phyloP scores from a whole-genome alignment of 2,888 invertebrate genomes.

The Incurvaria masculella region DNA sequence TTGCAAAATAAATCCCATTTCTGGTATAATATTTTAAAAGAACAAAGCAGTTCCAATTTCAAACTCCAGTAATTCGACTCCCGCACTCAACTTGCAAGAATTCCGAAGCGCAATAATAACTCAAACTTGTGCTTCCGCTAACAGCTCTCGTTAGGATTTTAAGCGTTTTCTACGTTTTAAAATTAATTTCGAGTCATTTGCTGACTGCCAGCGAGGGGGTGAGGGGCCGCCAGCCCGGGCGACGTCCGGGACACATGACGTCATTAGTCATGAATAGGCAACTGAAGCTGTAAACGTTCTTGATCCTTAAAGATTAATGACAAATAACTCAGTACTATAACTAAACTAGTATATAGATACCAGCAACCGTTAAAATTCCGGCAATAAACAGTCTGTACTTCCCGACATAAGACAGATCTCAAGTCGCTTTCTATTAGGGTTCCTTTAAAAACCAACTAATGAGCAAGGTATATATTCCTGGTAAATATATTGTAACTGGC shows the following conservation, averaged over 20 bases:
- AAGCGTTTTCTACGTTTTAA: slow-evolving; percentile 23
- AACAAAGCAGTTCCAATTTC: neutral
- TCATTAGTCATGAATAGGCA: slow-evolving; percentile 39
- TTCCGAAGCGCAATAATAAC: neutral
- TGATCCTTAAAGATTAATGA: neutral
- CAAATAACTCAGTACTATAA: neutral
- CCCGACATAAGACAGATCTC: neutral
- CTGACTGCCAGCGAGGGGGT: slow-evolving; percentile 23
- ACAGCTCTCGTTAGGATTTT: neutral
- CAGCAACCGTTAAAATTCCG: slow-evolving; percentile 11
- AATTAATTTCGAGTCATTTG: slow-evolving; percentile 54
- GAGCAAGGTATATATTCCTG: slow-evolving; percentile 28
- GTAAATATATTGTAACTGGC: slow-evolving; percentile 4
- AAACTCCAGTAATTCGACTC: neutral
- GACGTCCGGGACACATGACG: slow-evolving; percentile 53
- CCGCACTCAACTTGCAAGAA: neutral
- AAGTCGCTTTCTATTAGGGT: neutral
- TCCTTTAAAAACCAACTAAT: too few relatives aligned
- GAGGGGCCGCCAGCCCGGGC: slow-evolving; percentile 33
- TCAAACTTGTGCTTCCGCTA: neutral
- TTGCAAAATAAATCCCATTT: too few relatives aligned
- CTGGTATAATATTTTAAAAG: too few relatives aligned
- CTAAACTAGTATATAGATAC: neutral
- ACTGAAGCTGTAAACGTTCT: neutral
- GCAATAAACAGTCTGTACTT: slow-evolving; percentile 25